Base-by-base conservation (phyloP, 1,140 invertebrate genomes). In the Calycopis cecrops region DNA sequence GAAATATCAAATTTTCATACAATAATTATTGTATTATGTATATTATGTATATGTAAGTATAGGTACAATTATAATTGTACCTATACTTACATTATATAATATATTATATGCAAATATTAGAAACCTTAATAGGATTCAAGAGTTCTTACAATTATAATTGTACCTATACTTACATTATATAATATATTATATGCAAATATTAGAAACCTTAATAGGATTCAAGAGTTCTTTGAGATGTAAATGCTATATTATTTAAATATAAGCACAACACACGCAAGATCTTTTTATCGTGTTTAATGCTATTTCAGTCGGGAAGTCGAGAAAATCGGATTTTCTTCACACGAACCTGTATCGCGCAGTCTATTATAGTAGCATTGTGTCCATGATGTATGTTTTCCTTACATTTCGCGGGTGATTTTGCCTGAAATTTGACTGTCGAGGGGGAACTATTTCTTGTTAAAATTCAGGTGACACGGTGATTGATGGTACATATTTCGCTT, bases 311-410 rank as follows among this genome's bases (percentile, higher is more conserved):
- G 66, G 70, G 77, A 77, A 73, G 71, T 69, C 50, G 59, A 62
- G 71, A 63, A 77, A 74, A 73, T 76, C 74, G 69, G 74, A 77
- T 75, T 81, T 83, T 81, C 75, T 69, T 78, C 79, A 79, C 63
- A 66, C 61, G 64, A 69, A 58, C 60, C 63, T 60, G 63, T 71
- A 76, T 71, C 72, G 63, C 54, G 57, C 50, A 68, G 61, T 75
- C 71, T 75, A 78, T 83, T 83, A 79, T 70, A 67, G 61, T 44
- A 59, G 69, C 59, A 78, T 83, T 83, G 79, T 83, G 67, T 59
- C 49, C 64, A 63, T 83, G 79, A 83, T 81, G 74, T 81, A 83
- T 83, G 75, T 67, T 78, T 78, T 76, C 68, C 64, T 71, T 66
- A 57, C 65, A 73, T 76, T 67, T 62, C 62, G 56, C 61, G 63